Conservation (phyloP, 2,113 vertebrate genomes). For the Cettia cetti region DNA sequence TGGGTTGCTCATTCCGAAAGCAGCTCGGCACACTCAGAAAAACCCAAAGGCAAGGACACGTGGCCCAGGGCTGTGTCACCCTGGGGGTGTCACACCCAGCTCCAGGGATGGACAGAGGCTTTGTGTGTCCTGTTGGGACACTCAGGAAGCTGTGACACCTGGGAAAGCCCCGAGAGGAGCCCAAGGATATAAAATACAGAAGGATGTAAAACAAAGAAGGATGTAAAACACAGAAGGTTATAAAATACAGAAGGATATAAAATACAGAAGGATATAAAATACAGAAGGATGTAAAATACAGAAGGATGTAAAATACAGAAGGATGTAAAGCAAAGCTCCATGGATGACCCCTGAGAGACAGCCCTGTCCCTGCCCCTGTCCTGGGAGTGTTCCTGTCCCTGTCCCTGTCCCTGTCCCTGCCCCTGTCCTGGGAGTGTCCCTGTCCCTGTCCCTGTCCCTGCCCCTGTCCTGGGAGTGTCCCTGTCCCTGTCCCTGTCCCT, state of each 20-base stretch:
- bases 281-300: background rate
- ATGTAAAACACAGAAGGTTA: too few species aligned
- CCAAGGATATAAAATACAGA: background rate
- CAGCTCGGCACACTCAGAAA: too few species aligned
- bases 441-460: too few species aligned
- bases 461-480: too few species aligned
- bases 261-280: background rate
- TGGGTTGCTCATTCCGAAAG: background rate
- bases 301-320: background rate
- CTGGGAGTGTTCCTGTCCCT: too few species aligned
- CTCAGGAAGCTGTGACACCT: fast-evolving
- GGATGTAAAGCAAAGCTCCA: background rate
- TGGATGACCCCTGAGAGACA: background rate
- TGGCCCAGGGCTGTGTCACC: too few species aligned
- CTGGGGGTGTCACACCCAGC: background rate
- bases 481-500: too few species aligned
- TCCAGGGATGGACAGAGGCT: background rate
- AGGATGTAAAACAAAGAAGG: background rate
- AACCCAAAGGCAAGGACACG: too few species aligned
- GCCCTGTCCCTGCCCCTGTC: too few species aligned
- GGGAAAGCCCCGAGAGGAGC: background rate
- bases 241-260: background rate
- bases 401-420: too few species aligned
- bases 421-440: too few species aligned
- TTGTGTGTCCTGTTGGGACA: background rate